These are phyloP conservation scores for Hyppa rectilinea DNA, from an alignment of 2,888 invertebrate species.

Conservation along the genomic window DNA sequence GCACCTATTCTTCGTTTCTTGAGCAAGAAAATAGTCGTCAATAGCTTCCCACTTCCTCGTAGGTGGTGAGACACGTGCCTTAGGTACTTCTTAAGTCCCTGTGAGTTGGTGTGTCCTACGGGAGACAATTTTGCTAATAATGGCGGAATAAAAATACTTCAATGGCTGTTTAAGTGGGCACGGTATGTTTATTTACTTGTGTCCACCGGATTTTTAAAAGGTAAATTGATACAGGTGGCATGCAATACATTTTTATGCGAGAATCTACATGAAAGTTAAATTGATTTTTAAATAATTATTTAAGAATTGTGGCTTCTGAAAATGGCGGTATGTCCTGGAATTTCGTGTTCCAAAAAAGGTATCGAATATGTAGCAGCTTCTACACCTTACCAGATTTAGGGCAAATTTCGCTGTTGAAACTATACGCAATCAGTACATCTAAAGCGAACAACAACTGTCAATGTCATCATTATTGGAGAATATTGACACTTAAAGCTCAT, in stretches of 20 bases:
- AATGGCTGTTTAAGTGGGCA: slow-evolving; percentile 29
- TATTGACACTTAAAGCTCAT: too few relatives aligned
- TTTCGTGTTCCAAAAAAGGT: not conserved
- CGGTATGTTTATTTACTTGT: slow-evolving; percentile 44
- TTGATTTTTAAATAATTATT: slow-evolving; percentile 2
- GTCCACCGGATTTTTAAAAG: slow-evolving; percentile 41
- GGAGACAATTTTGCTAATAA: slow-evolving; percentile 29
- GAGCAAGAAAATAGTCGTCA: not conserved
- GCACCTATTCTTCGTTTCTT: not conserved
- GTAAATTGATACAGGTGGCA: slow-evolving; percentile 29
- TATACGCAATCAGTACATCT: too few relatives aligned
- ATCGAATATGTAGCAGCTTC: too few relatives aligned
- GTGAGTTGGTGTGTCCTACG: slow-evolving; percentile 25
- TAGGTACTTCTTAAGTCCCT: slow-evolving; percentile 28
- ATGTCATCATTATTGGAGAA: too few relatives aligned
- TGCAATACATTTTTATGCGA: not conserved
- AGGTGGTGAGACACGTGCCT: slow-evolving; percentile 21
- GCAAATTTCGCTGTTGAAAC: too few relatives aligned
- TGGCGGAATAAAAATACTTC: slow-evolving; percentile 42
- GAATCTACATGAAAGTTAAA: not conserved
- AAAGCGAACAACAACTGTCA: too few relatives aligned
- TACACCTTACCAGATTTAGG: not conserved
- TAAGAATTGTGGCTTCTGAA: not conserved
- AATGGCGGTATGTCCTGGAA: not conserved
- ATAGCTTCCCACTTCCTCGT: not conserved